Evolutionary conservation across 1,140 invertebrate species (phyloP).

Genomic region (Hetaerina americana): DNA sequence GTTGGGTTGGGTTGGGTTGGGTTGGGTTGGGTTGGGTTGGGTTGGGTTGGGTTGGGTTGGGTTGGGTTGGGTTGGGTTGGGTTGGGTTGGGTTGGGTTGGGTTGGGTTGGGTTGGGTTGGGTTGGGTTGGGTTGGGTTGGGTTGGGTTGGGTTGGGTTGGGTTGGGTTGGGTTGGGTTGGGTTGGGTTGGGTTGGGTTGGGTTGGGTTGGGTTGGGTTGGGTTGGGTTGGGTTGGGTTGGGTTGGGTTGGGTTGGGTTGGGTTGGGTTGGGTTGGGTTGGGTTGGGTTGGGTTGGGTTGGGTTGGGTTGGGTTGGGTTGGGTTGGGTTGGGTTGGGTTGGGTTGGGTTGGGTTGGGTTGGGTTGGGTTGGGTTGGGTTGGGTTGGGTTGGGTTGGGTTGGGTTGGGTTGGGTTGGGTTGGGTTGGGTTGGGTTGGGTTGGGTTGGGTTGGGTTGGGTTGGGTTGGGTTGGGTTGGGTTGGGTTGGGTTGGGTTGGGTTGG

Average conservation of each 20-base stretch:
- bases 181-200: slow-evolving; percentile 15
- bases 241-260: slow-evolving; percentile 15
- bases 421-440: slow-evolving; percentile 15
- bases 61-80: slow-evolving; percentile 15
- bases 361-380: slow-evolving; percentile 15
- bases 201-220: slow-evolving; percentile 15
- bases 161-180: slow-evolving; percentile 15
- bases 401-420: slow-evolving; percentile 15
- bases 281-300: slow-evolving; percentile 15
- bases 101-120: slow-evolving; percentile 15
- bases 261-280: slow-evolving; percentile 15
- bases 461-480: slow-evolving; percentile 15
- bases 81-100: slow-evolving; percentile 15
- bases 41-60: slow-evolving; percentile 15
- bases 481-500: slow-evolving; percentile 15
- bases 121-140: slow-evolving; percentile 15
- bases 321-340: slow-evolving; percentile 15
- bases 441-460: slow-evolving; percentile 15
- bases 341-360: slow-evolving; percentile 15
- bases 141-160: slow-evolving; percentile 15
- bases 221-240: slow-evolving; percentile 15
- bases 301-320: slow-evolving; percentile 15
- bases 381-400: slow-evolving; percentile 15
- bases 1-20: slow-evolving; percentile 15
- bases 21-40: slow-evolving; percentile 15